A percentile compares a stretch with the other conserved stretches of the same genome.
Evolutionary conservation across 2,797 vertebrate species (phyloP).

Genomic region (Sebastes matsubarae): DNA sequence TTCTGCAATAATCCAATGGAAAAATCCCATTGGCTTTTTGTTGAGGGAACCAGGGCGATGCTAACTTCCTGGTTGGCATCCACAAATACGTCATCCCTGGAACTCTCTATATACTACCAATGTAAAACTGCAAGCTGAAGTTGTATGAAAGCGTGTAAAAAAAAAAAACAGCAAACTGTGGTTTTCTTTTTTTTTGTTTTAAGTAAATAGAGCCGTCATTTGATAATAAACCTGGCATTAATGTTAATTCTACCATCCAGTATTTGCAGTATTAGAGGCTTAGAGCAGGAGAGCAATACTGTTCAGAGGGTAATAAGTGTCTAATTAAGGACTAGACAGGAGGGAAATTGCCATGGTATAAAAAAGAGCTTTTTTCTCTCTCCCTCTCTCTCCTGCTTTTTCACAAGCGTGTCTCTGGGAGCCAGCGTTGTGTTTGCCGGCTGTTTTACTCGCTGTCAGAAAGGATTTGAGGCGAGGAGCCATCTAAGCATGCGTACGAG

Average conservation of each 20-base stretch:
- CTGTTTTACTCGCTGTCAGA: constrained; percentile 97
- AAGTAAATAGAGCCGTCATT: constrained; percentile 68
- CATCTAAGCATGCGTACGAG: constrained; percentile 97
- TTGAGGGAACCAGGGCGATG: too few species aligned
- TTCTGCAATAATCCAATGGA: too few species aligned
- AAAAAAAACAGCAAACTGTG: background rate
- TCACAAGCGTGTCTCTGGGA: constrained; percentile 85
- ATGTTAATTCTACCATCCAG: constrained; percentile 63
- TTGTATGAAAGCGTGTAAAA: background rate
- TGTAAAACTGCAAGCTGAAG: background rate
- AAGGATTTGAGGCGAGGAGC: constrained; percentile 93
- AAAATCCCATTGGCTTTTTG: too few species aligned
- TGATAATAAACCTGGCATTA: constrained; percentile 66
- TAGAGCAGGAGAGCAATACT: constrained; percentile 59
- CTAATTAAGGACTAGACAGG: constrained; percentile 78
- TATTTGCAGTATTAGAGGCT: constrained; percentile 66
- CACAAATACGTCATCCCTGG: too few species aligned
- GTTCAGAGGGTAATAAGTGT: constrained; percentile 77
- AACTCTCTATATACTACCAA: background rate
- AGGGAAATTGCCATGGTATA: constrained; percentile 73
- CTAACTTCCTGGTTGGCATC: too few species aligned
- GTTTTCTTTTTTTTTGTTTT: background rate
- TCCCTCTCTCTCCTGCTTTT: constrained; percentile 32
- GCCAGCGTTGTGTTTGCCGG: constrained; percentile 92
- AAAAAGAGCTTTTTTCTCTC: constrained; percentile 45